phyloP scores from a whole-genome alignment of 2,797 vertebrate genomes.

The Okamejei kenojei region DNA sequence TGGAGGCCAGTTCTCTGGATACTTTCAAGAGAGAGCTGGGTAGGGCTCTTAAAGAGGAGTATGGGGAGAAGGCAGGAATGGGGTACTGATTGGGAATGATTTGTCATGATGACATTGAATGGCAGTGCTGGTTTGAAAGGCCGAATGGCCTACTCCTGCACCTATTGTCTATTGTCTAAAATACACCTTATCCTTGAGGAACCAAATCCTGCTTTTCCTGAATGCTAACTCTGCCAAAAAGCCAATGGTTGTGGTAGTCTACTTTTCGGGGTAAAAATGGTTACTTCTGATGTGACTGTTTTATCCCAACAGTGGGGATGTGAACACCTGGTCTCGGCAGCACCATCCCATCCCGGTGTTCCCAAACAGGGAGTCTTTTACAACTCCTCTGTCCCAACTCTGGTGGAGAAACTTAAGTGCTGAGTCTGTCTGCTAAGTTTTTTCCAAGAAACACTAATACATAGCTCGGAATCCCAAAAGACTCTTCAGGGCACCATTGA shows the following conservation, averaged over 20 bases:
- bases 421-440: not conserved
- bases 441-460: not conserved
- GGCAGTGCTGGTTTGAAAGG: no score
- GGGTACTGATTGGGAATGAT: no score
- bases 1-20: no score
- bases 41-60: no score
- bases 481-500: not conserved
- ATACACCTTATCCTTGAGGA: not conserved
- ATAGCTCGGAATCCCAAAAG: not conserved
- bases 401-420: no score
- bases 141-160: no score
- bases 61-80: no score
- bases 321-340: not conserved
- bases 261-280: not conserved
- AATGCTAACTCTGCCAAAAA: not conserved
- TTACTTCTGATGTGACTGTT: not conserved
- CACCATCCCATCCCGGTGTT: not conserved
- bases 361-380: not conserved
- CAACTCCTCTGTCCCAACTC: not conserved
- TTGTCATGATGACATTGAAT: no score
- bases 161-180: no score
- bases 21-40: no score
- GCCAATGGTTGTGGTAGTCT: not conserved
- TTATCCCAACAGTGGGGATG: not conserved
- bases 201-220: not conserved